Evolutionary conservation across 2,797 vertebrate species (phyloP), one percentile per base, ranked within the genome.

Genomic region (Sylvilagus floridanus): DNA sequence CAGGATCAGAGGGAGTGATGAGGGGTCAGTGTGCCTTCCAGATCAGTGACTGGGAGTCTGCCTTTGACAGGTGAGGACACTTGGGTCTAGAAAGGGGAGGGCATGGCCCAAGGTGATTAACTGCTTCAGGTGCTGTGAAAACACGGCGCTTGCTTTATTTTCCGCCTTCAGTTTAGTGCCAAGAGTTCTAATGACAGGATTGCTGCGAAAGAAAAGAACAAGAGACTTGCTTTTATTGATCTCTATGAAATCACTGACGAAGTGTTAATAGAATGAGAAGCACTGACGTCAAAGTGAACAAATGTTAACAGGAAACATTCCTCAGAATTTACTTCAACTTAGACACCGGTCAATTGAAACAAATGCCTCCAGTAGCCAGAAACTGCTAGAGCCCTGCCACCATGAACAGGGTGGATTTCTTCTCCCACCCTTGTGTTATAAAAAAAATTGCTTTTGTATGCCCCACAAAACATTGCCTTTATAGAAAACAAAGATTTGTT

Each of bases 241-340:
- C 54, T 92, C 85, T 82, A 13, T 79, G 71, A 96, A 92, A 89
- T 96, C 83, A 92, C 65, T 75, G 42, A 78, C 78, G 73, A 94
- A 86, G 63, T 87, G 32, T 84, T 95, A 92, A 96, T 57, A 86
- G 63, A 86, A 92, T 90, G 69, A 76, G 69, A 95, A 68, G 28
- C 28, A 62, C 24, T 96, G 84, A 95, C 9, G 14, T 96, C 87
- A 94, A 84, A 77, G 72, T 79, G 83, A 94, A 95, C 75, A 66
- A 94, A 87, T 62, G 26, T 47, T 12, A 92, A 79, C 68, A 95
- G 72, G 94, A 95, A 93, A 84, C 42, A 35, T 73, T 95, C 71
- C 68, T 92, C 28, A 30, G 65, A 85, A 88, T 96, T 95, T 85
- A 94, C 47, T 92, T 95, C 92, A 87, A 72, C 76, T 95, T 54